Evolutionary conservation across 1,140 invertebrate species (phyloP).

Genomic region (Formica exsecta): DNA sequence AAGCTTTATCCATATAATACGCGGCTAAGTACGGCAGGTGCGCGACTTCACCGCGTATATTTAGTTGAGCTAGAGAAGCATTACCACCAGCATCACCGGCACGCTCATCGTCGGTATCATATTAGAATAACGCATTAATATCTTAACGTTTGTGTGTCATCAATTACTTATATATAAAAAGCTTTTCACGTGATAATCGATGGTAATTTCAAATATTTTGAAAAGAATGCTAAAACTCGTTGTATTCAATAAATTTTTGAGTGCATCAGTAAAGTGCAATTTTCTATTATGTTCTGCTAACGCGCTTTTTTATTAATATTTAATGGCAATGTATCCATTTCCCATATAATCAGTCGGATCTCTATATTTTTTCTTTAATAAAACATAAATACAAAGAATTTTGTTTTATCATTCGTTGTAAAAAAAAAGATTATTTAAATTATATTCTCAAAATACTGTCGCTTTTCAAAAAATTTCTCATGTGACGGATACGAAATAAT

Average conservation of each 20-base stretch:
- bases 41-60: slow-evolving; percentile 54
- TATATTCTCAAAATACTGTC: neutral
- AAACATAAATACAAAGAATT: neutral
- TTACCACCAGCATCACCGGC: slow-evolving; percentile 18
- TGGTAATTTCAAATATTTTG: neutral
- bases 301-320: neutral
- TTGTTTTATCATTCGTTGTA: neutral
- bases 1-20: slow-evolving; percentile 67
- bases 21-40: slow-evolving; percentile 65
- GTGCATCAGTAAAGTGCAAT: neutral
- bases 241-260: neutral
- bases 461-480: slow-evolving; percentile 27
- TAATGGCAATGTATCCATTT: neutral
- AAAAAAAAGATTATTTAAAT: neutral
- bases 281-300: neutral
- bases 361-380: neutral
- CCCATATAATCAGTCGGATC: neutral
- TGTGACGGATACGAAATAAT: neutral
- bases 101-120: neutral
- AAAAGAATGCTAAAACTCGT: neutral
- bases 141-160: slow-evolving; percentile 56
- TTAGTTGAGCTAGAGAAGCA: slow-evolving; percentile 32
- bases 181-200: neutral
- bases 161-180: slow-evolving; percentile 62
- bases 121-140: slow-evolving; percentile 70